Conservation (phyloP, 1,140 invertebrate species). For the Papilio aristodemus region DNA sequence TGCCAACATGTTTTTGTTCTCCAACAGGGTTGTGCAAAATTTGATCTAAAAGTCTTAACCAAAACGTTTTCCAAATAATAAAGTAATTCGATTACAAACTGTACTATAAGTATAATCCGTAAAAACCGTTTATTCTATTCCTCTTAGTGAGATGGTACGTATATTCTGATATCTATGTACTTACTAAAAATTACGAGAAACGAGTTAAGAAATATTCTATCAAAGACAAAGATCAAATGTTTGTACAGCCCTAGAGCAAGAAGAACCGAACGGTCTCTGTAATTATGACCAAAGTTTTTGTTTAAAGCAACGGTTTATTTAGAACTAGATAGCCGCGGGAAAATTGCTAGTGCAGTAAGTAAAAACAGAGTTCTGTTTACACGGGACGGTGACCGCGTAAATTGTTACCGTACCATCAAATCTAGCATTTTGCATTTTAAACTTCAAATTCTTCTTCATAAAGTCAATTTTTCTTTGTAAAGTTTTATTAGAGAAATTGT, state of each 20-base stretch:
- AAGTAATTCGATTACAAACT: too few species aligned
- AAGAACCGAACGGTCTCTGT: conserved; percentile 18
- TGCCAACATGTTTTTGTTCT: background rate
- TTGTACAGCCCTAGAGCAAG: conserved; percentile 21
- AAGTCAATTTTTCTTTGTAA: conserved; percentile 10
- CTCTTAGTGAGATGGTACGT: too few species aligned
- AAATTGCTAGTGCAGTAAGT: conserved; percentile 40
- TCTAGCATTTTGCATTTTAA: conserved; percentile 23
- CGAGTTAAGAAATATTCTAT: too few species aligned
- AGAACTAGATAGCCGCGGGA: conserved; percentile 41
- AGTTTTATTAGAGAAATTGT: background rate
- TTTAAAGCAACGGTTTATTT: conserved; percentile 49
- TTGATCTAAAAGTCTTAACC: too few species aligned
- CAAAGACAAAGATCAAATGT: background rate
- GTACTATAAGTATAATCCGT: too few species aligned
- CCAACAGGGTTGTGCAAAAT: background rate
- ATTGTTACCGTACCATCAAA: conserved; percentile 35
- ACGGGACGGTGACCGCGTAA: conserved; percentile 42
- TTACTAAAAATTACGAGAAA: too few species aligned
- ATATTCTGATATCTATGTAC: too few species aligned
- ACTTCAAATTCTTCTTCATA: conserved; percentile 8
- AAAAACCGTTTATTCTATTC: too few species aligned
- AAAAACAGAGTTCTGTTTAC: conserved; percentile 45
- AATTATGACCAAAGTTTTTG: conserved; percentile 47
- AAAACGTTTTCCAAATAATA: too few species aligned